Percentiles rank a stretch among this genome's conserved stretches.
These are phyloP conservation scores for Corydoras maculifer DNA, from an alignment of 2,113 vertebrate species.

Conservation along the genomic window DNA sequence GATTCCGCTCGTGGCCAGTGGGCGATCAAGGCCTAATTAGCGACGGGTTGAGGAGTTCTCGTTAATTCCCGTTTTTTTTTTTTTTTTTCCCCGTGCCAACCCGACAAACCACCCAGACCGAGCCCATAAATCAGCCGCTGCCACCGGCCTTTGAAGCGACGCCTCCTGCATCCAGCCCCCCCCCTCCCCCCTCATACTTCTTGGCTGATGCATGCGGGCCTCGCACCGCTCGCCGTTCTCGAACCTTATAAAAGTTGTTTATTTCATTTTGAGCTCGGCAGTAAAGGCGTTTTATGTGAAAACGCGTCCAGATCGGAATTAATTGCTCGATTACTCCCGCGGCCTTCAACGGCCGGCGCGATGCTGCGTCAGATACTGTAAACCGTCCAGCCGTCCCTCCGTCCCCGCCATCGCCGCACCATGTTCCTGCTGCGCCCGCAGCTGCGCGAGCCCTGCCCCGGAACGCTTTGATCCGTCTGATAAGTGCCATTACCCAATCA, in stretches of 20 bases:
- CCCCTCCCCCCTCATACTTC: not conserved
- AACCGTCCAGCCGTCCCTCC: conserved; percentile 29
- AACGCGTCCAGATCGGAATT: conserved; percentile 25
- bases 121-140: conserved; percentile 43
- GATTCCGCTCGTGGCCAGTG: conserved; percentile 10
- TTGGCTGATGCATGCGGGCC: conserved; percentile 17
- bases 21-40: conserved; percentile 34
- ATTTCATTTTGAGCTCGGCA: conserved; percentile 46
- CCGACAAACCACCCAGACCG: conserved; percentile 35
- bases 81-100: conserved; percentile 19
- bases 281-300: conserved; percentile 44
- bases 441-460: conserved; percentile 45
- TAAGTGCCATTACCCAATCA: conserved; percentile 75
- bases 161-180: not conserved
- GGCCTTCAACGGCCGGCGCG: conserved; percentile 7
- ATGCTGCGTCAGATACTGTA: conserved; percentile 47
- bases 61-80: not conserved
- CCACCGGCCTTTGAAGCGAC: conserved; percentile 22
- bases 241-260: conserved; percentile 54
- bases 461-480: conserved; percentile 67
- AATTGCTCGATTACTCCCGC: conserved; percentile 39
- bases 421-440: conserved; percentile 39
- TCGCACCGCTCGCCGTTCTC: not conserved
- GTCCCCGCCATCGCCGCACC: conserved; percentile 26
- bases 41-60: conserved; percentile 36